Percentiles rank a stretch among this genome's conserved stretches.
Evolutionary conservation across 2,797 vertebrate species (phyloP).

Genomic region (Sebastes oblongus): DNA sequence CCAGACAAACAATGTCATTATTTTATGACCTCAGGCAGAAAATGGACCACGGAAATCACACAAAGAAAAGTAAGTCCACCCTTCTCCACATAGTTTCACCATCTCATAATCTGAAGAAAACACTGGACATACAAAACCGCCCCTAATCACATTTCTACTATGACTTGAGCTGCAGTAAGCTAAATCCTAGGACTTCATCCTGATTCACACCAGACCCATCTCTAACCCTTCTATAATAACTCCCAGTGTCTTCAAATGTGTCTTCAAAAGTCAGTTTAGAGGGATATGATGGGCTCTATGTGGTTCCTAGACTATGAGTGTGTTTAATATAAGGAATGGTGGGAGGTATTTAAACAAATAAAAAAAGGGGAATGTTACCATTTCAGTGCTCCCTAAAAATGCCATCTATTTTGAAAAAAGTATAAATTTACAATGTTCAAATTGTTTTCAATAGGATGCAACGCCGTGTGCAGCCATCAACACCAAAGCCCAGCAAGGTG

Average conservation of each 20-base stretch:
- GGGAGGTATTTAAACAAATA: background rate
- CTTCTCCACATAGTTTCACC: slow-evolving; percentile 63
- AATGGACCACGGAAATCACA: background rate
- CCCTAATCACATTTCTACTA: background rate
- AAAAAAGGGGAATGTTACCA: background rate
- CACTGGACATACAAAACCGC: background rate
- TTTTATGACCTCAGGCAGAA: background rate
- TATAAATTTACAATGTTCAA: no score
- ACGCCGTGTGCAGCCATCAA: no score
- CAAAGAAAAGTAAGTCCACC: background rate
- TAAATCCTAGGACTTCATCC: background rate
- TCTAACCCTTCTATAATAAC: background rate
- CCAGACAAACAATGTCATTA: background rate
- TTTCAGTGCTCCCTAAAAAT: background rate
- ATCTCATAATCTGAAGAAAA: slow-evolving; percentile 10
- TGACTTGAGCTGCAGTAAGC: background rate
- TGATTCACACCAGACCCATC: background rate
- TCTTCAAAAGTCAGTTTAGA: background rate
- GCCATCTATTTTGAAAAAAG: no score
- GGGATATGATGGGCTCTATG: background rate
- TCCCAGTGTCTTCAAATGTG: background rate
- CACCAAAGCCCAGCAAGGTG: no score
- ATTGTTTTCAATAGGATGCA: no score
- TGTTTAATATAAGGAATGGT: background rate
- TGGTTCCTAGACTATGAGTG: background rate